Base-by-base conservation (phyloP, 2,888 invertebrate species). In the Kryphioiulus occultus region DNA sequence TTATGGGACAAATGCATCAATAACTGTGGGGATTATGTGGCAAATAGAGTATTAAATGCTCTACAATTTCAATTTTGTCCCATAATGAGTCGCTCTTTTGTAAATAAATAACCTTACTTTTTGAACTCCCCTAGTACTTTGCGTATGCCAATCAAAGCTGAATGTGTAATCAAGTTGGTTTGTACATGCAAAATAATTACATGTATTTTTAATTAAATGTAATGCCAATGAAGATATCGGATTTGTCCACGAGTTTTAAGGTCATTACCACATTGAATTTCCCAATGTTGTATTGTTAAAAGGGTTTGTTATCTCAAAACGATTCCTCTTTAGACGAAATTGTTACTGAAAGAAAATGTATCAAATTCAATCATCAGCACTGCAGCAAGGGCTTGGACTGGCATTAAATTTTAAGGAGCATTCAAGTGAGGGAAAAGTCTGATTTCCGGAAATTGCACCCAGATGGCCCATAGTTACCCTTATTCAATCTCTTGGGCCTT, bases 281-380 rank as follows among this genome's bases (percentile, higher is more conserved):
- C n/a, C n/a, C n/a, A n/a, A n/a, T n/a, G n/a, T n/a, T n/a, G n/a
- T n/a, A n/a, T n/a, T n/a, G n/a, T n/a, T n/a, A n/a, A n/a, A n/a
- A n/a, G n/a, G n/a, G n/a, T n/a, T n/a, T n/a, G n/a, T n/a, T n/a
- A 78, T 78, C 78, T 78, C 78, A 30, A 78, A 78, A 0, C 15
- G 4, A 78, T 12, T 30, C 30, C 78, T 5, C 17, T 78, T 78
- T 17, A 30, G 26, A 30, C 30, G 17, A 15, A 78, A 30, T 30
- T 78, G 78, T 30, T 30, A 26, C n/a, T n/a, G n/a, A n/a, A n/a
- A 30, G 78, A 78, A 78, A 78, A 78, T 12, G 78, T 2, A 78
- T 17, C 78, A 30, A 78, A 78, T 30, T 78, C 78, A 78, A 78
- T 78, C 78, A 78, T 78, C 78, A 78, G 78, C 30, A 10, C 30